These are phyloP conservation scores for Drosophila lutescens DNA, from an alignment of 2,888 invertebrate species.

Conservation along the genomic window DNA sequence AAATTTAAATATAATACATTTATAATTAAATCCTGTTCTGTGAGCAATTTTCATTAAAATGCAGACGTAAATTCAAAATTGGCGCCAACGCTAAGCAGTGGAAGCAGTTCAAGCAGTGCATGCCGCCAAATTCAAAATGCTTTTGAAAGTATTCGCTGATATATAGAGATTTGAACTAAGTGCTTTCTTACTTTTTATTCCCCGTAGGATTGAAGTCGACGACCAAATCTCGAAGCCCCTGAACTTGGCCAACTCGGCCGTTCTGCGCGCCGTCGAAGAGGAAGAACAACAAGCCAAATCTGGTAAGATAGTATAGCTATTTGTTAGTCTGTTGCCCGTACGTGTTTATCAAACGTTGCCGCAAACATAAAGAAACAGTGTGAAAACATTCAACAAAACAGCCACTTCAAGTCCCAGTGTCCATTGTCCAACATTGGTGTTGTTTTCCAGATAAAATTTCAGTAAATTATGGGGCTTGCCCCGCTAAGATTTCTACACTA, in stretches of 20 bases:
- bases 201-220: slow-evolving; percentile 90
- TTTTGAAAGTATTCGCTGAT: background rate
- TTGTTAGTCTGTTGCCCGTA: slow-evolving; percentile 11
- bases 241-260: slow-evolving; percentile 93
- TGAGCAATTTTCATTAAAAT: background rate
- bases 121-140: slow-evolving; percentile 6
- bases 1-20: too few species aligned
- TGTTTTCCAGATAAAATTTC: background rate
- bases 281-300: slow-evolving; percentile 89
- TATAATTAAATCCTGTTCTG: background rate
- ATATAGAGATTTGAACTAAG: background rate
- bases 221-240: slow-evolving; percentile 88
- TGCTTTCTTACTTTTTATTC: background rate
- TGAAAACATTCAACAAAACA: slow-evolving; percentile 54
- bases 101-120: slow-evolving; percentile 32
- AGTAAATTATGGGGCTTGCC: slow-evolving; percentile 3
- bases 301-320: slow-evolving; percentile 85
- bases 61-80: background rate
- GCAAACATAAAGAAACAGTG: slow-evolving; percentile 41
- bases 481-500: slow-evolving; percentile 53
- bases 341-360: slow-evolving; percentile 15
- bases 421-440: slow-evolving; percentile 16
- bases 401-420: slow-evolving; percentile 24
- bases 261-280: slow-evolving; percentile 93
- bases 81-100: slow-evolving; percentile 7